Evolutionary conservation across 2,113 vertebrate genomes (phyloP).

Genomic region (Jacana jacana): DNA sequence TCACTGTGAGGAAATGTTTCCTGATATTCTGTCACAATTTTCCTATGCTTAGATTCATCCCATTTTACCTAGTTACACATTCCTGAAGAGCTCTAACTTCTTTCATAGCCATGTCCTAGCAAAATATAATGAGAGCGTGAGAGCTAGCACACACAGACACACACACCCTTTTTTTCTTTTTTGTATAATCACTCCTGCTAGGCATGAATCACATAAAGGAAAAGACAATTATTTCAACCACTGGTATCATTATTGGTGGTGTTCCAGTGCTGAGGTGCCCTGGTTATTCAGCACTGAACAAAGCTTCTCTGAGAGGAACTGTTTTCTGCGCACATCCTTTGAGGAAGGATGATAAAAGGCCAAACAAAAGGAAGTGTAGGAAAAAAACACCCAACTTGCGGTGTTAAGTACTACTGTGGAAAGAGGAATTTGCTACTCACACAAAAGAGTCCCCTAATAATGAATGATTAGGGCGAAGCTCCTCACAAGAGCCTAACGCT

Average conservation of each 20-base stretch:
- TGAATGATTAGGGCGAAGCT: neutral
- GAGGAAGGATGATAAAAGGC: neutral
- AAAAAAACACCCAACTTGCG: neutral
- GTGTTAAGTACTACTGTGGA: neutral
- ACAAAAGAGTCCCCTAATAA: neutral
- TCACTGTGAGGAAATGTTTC: conserved; percentile 52
- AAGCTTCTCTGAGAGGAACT: neutral
- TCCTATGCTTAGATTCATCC: neutral
- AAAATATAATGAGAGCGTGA: neutral
- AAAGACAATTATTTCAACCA: neutral
- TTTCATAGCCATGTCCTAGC: rapidly evolving
- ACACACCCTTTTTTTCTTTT: neutral
- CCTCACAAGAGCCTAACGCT: neutral
- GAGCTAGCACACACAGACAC: neutral
- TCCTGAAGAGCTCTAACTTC: neutral
- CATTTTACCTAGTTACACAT: neutral
- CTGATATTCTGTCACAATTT: conserved; percentile 45
- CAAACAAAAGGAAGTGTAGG: neutral
- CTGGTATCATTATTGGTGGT: neutral
- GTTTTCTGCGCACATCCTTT: neutral
- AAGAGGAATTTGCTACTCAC: neutral
- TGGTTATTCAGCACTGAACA: neutral
- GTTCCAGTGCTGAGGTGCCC: neutral
- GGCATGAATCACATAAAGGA: neutral
- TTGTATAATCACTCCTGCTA: neutral